Evolutionary conservation across 2,797 vertebrate species (phyloP).

Genomic region (Myripristis murdjan): DNA sequence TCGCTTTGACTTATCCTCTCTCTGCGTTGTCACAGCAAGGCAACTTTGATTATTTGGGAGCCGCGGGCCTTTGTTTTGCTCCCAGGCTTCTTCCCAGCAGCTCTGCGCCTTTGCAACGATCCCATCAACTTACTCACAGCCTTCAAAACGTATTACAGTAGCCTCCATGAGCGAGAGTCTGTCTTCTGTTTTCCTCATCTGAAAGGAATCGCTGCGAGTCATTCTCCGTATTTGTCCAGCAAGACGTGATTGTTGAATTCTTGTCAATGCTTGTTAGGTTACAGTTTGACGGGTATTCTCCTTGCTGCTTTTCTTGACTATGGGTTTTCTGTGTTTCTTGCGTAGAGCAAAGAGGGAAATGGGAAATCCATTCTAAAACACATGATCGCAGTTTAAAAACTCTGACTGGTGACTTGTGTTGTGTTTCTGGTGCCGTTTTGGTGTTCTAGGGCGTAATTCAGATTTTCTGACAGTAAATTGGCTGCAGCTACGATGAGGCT

Average conservation of each 20-base stretch:
- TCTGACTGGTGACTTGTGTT: too few relatives aligned
- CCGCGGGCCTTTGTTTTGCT: slow-evolving; percentile 24
- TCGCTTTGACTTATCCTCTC: slow-evolving; percentile 59
- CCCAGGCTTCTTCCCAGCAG: slow-evolving; percentile 40
- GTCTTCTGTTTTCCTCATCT: slow-evolving; percentile 25
- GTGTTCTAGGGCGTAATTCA: too few relatives aligned
- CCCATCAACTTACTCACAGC: slow-evolving; percentile 56
- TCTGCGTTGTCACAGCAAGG: slow-evolving; percentile 54
- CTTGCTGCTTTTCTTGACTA: slow-evolving; percentile 1
- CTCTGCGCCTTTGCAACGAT: slow-evolving; percentile 54
- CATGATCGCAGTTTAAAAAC: too few relatives aligned
- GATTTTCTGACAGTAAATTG: too few relatives aligned
- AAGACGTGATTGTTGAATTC: slow-evolving; percentile 40
- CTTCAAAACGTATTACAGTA: slow-evolving; percentile 59
- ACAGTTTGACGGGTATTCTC: slow-evolving; percentile 1
- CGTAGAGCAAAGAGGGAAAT: neutral
- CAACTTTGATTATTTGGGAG: slow-evolving; percentile 31
- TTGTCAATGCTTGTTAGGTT: slow-evolving; percentile 47
- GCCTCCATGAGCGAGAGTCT: slow-evolving; percentile 19
- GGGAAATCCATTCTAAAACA: too few relatives aligned
- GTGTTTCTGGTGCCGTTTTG: too few relatives aligned
- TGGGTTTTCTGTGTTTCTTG: neutral
- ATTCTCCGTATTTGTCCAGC: slow-evolving; percentile 16
- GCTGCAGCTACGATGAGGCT: too few relatives aligned
- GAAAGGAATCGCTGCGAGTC: slow-evolving; percentile 6